These are phyloP conservation scores for Oscheius sp. DNA, from an alignment of 2,888 invertebrate genomes.

Conservation along the genomic window DNA sequence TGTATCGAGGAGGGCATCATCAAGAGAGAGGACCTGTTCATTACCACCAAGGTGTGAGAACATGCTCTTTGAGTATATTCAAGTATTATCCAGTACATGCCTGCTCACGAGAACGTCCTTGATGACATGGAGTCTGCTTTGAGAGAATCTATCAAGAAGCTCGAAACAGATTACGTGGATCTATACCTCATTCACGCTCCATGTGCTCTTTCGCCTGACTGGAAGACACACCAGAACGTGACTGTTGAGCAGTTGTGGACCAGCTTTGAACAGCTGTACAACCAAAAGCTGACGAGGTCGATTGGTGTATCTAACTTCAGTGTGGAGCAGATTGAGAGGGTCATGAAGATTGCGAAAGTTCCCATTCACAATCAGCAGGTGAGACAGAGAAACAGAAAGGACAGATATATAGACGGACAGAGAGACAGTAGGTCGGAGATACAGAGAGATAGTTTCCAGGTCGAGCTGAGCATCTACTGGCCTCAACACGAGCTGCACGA, in stretches of 20 bases:
- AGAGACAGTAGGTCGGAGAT: too few relatives aligned
- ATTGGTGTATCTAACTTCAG: conserved; percentile 90
- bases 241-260: conserved; percentile 65
- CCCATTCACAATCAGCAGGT: conserved; percentile 78
- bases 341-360: conserved; percentile 74
- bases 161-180: conserved; percentile 85
- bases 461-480: conserved; percentile 85
- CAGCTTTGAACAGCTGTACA: conserved; percentile 76
- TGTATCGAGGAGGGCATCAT: conserved; percentile 82
- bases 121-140: too few relatives aligned
- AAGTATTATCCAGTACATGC: too few relatives aligned
- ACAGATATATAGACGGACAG: too few relatives aligned
- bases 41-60: conserved; percentile 34
- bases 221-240: conserved; percentile 38
- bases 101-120: too few relatives aligned
- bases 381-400: conserved; percentile 35
- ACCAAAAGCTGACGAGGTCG: conserved; percentile 81
- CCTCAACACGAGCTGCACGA: conserved; percentile 81
- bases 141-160: conserved; percentile 76
- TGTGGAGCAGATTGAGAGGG: conserved; percentile 81
- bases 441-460: conserved; percentile 73
- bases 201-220: conserved; percentile 75
- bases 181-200: conserved; percentile 86
- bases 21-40: conserved; percentile 80
- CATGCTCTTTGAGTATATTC: too few relatives aligned